Evolutionary conservation across 2,113 vertebrate species (phyloP), one percentile per base, ranked within the genome.

Genomic region (Elephantulus edwardii): DNA sequence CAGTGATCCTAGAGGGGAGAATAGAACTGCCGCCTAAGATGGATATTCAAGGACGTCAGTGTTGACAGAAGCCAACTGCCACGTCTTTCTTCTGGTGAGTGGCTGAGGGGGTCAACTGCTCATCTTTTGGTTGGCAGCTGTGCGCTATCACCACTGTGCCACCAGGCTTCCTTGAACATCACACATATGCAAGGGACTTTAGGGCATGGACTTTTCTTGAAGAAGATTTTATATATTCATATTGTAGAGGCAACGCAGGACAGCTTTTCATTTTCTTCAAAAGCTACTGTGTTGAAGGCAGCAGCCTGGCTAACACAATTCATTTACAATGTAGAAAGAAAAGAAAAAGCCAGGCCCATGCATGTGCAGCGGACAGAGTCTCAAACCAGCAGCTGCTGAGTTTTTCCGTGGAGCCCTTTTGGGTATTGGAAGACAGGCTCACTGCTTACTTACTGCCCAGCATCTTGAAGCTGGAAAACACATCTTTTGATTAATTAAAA

Each of bases 401-500:
- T n/a, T 12, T 91, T 88, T n/a, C 38, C 2, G 0, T 1, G 2
- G 1, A 74, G 40, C 64, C 33, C 50, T 91, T 96, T 93, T 91
- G 68, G n/a, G 40, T 60, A 52, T 96, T 95, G 66, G 74, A 42
- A 94, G 66, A 74, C 77, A 38, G 5, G 91, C 52, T n/a, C 80
- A 90, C 91, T 90, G n/a, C n/a, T n/a, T n/a, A 50, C 28, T 92
- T 78, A 8, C 94, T 96, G 80, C 95, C 64, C 92, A 84, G 90
- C 75, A 80, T 90, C 74, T 72, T 5, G 66, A 95, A 82, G 91
- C 96, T 92, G 89, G 93, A 94, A 94, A 96, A 86, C 86, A 93
- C 87, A 94, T 90, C 86, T 93, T 95, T 93, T 93, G 96, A 56
- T 97, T 95, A 96, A 96, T 96, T 95, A 95, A 95, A 96, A 96